Conservation (phyloP, 2,888 invertebrate species). For the Deilephila porcellus region DNA sequence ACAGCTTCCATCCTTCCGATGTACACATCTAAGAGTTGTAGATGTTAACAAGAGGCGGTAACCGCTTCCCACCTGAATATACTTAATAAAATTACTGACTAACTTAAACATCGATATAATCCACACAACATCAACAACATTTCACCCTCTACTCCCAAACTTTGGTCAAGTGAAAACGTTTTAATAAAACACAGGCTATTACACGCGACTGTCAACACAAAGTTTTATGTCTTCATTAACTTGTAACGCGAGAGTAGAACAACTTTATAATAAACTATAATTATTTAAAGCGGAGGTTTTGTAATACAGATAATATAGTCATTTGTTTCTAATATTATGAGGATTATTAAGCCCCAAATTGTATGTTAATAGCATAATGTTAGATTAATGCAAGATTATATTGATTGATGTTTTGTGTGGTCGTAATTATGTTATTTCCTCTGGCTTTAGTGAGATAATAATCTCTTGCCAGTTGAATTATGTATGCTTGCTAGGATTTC, state of each 20-base stretch:
- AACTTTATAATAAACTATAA: slow-evolving; percentile 28
- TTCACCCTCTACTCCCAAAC: background rate
- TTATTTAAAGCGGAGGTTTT: slow-evolving; percentile 16
- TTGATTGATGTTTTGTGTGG: background rate
- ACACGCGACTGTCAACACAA: slow-evolving; percentile 28
- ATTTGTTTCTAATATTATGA: slow-evolving; percentile 15
- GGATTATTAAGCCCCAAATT: background rate
- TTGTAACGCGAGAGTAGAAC: slow-evolving; percentile 9
- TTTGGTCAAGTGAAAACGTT: slow-evolving; percentile 2
- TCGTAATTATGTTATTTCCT: background rate
- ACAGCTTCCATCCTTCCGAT: no score
- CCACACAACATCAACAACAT: background rate
- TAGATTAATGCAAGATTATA: background rate
- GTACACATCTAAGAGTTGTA: no score
- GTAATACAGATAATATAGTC: background rate
- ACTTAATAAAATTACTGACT: background rate
- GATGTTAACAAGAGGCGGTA: no score
- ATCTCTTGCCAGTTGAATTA: no score
- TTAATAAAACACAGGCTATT: slow-evolving; percentile 27
- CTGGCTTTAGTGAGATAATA: background rate
- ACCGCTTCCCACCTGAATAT: no score
- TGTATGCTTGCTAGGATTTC: no score
- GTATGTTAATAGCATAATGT: background rate
- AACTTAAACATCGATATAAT: background rate
- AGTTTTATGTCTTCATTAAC: slow-evolving; percentile 30